Percentiles rank a stretch among this genome's conserved stretches.
phyloP scores from a whole-genome alignment of 1,140 invertebrate species.

The Diachasmimorpha longicaudata region DNA sequence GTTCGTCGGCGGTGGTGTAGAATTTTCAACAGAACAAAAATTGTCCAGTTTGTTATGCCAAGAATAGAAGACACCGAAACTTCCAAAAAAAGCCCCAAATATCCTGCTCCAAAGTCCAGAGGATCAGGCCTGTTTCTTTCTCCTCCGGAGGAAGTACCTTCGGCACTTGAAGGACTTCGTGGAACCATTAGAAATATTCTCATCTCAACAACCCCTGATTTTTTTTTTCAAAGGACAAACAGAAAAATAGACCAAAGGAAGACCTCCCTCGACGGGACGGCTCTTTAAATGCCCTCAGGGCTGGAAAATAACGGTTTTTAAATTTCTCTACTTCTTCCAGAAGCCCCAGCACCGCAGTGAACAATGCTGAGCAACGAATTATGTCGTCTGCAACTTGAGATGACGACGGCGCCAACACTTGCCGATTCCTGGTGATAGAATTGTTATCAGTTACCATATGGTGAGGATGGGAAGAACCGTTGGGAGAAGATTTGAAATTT shows the following conservation, averaged over 20 bases:
- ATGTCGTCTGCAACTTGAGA: not conserved
- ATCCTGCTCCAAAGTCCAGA: not conserved
- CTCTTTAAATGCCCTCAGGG: not conserved
- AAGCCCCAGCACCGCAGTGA: not conserved
- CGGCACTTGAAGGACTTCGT: slow-evolving; percentile 16
- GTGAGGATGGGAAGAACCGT: too few relatives aligned
- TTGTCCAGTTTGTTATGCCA: not conserved
- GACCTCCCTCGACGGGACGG: not conserved
- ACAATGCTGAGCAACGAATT: not conserved
- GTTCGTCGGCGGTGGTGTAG: not conserved
- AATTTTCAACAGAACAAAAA: not conserved
- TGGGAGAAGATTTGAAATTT: too few relatives aligned
- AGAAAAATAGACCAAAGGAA: not conserved
- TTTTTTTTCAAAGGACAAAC: slow-evolving; percentile 1
- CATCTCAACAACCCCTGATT: not conserved
- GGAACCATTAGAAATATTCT: slow-evolving; percentile 17
- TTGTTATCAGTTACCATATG: not conserved
- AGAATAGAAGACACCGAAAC: not conserved
- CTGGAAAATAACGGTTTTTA: not conserved
- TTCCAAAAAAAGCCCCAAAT: not conserved
- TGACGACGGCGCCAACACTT: not conserved
- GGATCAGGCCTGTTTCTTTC: not conserved
- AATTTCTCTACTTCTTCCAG: not conserved
- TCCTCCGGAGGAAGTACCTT: not conserved
- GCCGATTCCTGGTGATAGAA: not conserved